A percentile compares a stretch with the other conserved stretches of the same genome.
Conservation (phyloP, 64 coral and sea anemone species). For the Orbicella faveolata region DNA sequence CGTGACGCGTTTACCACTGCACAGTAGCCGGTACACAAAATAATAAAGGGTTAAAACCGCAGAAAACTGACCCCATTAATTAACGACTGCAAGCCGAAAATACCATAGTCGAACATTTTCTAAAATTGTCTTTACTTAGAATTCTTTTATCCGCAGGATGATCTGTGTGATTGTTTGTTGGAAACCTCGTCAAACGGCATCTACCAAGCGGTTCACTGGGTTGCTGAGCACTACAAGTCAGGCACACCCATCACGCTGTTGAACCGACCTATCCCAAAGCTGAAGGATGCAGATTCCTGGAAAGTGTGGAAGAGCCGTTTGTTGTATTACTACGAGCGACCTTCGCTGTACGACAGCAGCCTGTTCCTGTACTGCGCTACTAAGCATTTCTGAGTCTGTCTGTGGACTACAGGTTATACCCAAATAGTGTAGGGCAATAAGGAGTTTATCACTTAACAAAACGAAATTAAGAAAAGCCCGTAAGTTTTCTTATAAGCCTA, state of each 20-base stretch:
- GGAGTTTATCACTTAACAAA: neutral
- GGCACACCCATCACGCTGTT: constrained; percentile 74
- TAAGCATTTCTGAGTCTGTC: constrained; percentile 64
- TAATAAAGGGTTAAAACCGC: no score
- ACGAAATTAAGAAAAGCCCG: no score
- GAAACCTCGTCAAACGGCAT: constrained; percentile 66
- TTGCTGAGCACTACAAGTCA: constrained; percentile 74
- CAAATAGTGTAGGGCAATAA: neutral
- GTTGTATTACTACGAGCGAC: constrained; percentile 70
- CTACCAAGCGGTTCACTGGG: constrained; percentile 80
- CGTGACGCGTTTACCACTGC: no score
- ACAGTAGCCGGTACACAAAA: no score
- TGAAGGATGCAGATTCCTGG: constrained; percentile 71
- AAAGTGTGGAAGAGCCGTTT: constrained; percentile 73
- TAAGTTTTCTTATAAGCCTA: no score
- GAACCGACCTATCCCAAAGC: constrained; percentile 77
- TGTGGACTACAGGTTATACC: neutral
- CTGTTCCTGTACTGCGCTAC: constrained; percentile 76
- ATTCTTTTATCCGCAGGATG: constrained; percentile 6
- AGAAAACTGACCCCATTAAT: no score
- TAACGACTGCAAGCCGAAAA: no score
- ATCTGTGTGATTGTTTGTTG: constrained; percentile 67
- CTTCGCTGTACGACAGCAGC: constrained; percentile 60
- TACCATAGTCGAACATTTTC: no score
- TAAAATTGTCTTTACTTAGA: no score